Base-by-base conservation (phyloP, 2,113 vertebrate genomes). In the Opisthocomus hoazin region DNA sequence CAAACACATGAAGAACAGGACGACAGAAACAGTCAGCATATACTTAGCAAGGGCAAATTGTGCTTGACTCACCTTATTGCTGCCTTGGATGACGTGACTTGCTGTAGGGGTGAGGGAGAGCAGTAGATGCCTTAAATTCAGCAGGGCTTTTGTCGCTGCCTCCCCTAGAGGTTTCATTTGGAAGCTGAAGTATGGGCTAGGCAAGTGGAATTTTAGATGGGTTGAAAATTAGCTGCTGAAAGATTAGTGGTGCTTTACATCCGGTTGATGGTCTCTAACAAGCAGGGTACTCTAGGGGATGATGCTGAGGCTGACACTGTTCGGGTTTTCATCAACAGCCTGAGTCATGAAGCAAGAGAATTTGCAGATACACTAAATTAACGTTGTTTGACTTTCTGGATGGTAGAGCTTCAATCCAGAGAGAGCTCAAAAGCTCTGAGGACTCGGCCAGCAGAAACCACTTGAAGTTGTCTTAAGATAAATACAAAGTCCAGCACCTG, bases 1-100 rank as follows among this genome's bases (percentile, higher is more conserved):
- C 45, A 83, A 73, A 30, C 23, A 24, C 0, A 1, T 0, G 0
- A 64, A 76, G 48, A 61, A 24, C 48, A 60, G 63, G 54, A 74
- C 2, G 10, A 45, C 36, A 30, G 74, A 85, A 79, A 73, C 13
- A 46, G 22, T 45, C 36, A 54, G 24, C 36, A 9, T 36, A 13
- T n/a, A 80, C 87, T 86, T 68, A 60, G 26, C n/a, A 64, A 56
- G 26, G 36, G 22, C 39, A 69, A 86, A 84, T 51, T 71, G 68
- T 77, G 8, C 64, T 85, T 71, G 24, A 37, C 34, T 90, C 36
- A 7, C 43, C 23, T 45, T 70, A 27, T 15, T 86, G 61, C 36
- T 83, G 12, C 54, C 37, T 90, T 61, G 60, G 39, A 22, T 86
- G 21, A 53, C 76, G 61, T 27, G 12, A 34, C 18, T 84, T 51